Evolutionary conservation across 2,113 vertebrate genomes (phyloP).

Genomic region (Nothobranchius kuhntae): DNA sequence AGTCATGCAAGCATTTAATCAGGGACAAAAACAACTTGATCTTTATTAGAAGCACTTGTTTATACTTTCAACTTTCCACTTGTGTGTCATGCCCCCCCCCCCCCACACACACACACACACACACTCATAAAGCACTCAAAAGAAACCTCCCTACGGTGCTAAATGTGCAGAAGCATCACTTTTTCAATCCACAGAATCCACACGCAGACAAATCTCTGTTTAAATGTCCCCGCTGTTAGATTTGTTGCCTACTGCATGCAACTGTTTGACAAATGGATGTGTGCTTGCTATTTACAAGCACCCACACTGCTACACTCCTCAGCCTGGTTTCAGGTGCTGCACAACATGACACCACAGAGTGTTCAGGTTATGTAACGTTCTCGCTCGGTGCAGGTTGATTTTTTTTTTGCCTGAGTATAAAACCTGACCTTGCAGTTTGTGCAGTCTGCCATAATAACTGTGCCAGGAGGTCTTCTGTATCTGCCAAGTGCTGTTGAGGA

Average conservation of each 20-base stretch:
- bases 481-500: slow-evolving; percentile 49
- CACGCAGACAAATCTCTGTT: neutral
- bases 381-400: slow-evolving; percentile 31
- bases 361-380: slow-evolving; percentile 25
- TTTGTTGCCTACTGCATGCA: neutral
- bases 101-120: no score
- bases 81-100: no score
- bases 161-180: neutral
- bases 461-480: slow-evolving; percentile 39
- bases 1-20: no score
- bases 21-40: no score
- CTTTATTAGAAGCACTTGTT: no score
- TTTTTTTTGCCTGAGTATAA: slow-evolving; percentile 17
- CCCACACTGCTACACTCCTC: slow-evolving; percentile 2
- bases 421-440: slow-evolving; percentile 28
- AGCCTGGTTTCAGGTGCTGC: slow-evolving; percentile 22
- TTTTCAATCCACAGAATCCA: neutral
- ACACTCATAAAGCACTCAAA: no score
- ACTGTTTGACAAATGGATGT: slow-evolving; percentile 4
- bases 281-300: neutral
- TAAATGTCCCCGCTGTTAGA: neutral
- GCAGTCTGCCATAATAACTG: slow-evolving; percentile 1
- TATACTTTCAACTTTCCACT: no score
- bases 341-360: neutral
- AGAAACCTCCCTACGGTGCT: no score